Conservation (phyloP, 2,888 invertebrate genomes). For the Craniophora ligustri region DNA sequence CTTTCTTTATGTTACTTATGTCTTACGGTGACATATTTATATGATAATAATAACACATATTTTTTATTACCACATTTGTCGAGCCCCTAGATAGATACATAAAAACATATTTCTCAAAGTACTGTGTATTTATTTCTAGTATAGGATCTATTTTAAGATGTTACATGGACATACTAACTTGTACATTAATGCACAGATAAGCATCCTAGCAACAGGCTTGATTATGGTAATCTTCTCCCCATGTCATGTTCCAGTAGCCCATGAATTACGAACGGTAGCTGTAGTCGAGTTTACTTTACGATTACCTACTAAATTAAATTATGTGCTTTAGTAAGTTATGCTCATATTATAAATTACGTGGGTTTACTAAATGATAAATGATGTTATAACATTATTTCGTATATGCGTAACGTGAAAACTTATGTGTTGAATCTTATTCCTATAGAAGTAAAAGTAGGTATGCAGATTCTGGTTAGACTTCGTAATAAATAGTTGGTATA, state of each 20-base stretch:
- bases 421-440: too few species aligned
- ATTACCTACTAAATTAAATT: constrained; percentile 18
- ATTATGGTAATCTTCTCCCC: constrained; percentile 37
- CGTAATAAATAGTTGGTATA: too few species aligned
- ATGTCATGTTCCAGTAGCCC: constrained; percentile 23
- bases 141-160: neutral
- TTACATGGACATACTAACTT: constrained; percentile 12
- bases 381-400: neutral
- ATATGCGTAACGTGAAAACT: too few species aligned
- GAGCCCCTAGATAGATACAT: too few species aligned
- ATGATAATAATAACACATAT: too few species aligned
- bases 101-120: too few species aligned
- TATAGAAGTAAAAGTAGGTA: too few species aligned
- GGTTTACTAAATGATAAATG: constrained; percentile 10
- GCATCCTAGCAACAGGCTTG: constrained; percentile 14
- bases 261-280: constrained; percentile 47
- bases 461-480: too few species aligned
- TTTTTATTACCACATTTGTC: too few species aligned
- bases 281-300: constrained; percentile 27
- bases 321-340: constrained; percentile 19
- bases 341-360: constrained; percentile 10
- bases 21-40: too few species aligned
- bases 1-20: too few species aligned
- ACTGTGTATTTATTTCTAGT: too few species aligned
- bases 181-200: constrained; percentile 28